These are phyloP conservation scores for Lydus trimaculatus DNA, from an alignment of 2,888 invertebrate genomes.

Conservation along the genomic window DNA sequence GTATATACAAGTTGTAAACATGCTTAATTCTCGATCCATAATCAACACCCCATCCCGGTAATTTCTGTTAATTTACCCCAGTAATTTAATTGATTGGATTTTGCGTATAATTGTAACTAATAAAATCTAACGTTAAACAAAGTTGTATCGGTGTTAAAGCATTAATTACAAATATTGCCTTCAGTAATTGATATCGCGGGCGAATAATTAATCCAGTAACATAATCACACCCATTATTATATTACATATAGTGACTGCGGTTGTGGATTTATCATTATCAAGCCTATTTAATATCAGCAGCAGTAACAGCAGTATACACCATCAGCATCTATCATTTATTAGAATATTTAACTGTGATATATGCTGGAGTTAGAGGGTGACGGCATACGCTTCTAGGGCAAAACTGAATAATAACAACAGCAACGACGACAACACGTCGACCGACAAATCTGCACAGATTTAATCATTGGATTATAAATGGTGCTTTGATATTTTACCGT, in stretches of 20 bases:
- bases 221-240: slow-evolving; percentile 42
- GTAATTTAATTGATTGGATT: slow-evolving; percentile 39
- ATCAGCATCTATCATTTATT: slow-evolving; percentile 41
- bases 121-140: slow-evolving; percentile 38
- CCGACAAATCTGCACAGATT: slow-evolving; percentile 43
- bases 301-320: slow-evolving; percentile 30
- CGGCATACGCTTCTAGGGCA: slow-evolving; percentile 6
- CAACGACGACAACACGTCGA: slow-evolving; percentile 29
- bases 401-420: slow-evolving; percentile 14
- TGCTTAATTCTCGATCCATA: slow-evolving; percentile 1
- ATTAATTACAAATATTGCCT: slow-evolving; percentile 44
- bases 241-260: slow-evolving; percentile 36
- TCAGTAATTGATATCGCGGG: slow-evolving; percentile 40
- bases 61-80: slow-evolving; percentile 32
- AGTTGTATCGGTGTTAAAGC: slow-evolving; percentile 40
- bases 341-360: slow-evolving; percentile 44
- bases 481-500: slow-evolving; percentile 38
- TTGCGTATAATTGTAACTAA: slow-evolving; percentile 33
- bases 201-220: slow-evolving; percentile 43
- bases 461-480: slow-evolving; percentile 44
- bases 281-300: slow-evolving; percentile 36
- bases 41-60: background rate
- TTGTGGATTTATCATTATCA: slow-evolving; percentile 42
- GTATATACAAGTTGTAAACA: background rate
- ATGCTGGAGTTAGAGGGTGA: slow-evolving; percentile 24